phyloP scores from a whole-genome alignment of 2,797 vertebrate species.

The Hydrocynus forskahlii region DNA sequence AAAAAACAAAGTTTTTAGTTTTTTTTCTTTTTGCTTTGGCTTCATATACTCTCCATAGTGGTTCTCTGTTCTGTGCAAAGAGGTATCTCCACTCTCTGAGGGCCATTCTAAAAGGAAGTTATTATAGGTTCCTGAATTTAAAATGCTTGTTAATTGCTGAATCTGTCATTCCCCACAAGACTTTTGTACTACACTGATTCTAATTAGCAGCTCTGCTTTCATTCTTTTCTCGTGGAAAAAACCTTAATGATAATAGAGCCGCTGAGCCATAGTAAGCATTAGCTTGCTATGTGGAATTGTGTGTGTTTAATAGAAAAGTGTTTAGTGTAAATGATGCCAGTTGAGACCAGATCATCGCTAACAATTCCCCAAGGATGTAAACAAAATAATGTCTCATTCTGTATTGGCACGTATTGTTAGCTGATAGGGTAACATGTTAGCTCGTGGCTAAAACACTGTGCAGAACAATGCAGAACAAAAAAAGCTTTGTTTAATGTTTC shows the following conservation, averaged over 20 bases:
- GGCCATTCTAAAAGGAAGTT: not conserved
- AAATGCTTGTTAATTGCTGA: not conserved
- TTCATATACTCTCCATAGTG: not conserved
- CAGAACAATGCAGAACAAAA: not conserved
- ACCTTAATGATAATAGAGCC: too few relatives aligned
- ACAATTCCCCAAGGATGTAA: not conserved
- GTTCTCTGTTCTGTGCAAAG: not conserved
- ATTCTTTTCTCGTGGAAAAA: too few relatives aligned
- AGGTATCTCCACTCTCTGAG: not conserved
- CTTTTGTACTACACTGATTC: not conserved
- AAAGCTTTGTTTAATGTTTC: not conserved
- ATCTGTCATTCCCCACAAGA: too few relatives aligned
- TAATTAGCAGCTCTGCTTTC: too few relatives aligned
- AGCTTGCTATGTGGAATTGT: too few relatives aligned
- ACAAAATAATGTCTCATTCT: too few relatives aligned
- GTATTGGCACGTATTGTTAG: too few relatives aligned
- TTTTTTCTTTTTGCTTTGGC: too few relatives aligned
- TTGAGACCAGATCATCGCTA: not conserved
- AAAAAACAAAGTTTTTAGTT: too few relatives aligned
- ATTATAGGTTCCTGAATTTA: not conserved
- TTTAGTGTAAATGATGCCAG: not conserved
- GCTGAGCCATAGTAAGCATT: too few relatives aligned
- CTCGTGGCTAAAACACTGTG: not conserved
- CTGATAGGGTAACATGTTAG: not conserved
- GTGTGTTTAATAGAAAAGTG: too few relatives aligned